Evolutionary conservation across 35 echinoderm and acorn worm species (phyloP), one percentile per base, ranked within the genome.

Genomic region (Lytechinus variegatus): DNA sequence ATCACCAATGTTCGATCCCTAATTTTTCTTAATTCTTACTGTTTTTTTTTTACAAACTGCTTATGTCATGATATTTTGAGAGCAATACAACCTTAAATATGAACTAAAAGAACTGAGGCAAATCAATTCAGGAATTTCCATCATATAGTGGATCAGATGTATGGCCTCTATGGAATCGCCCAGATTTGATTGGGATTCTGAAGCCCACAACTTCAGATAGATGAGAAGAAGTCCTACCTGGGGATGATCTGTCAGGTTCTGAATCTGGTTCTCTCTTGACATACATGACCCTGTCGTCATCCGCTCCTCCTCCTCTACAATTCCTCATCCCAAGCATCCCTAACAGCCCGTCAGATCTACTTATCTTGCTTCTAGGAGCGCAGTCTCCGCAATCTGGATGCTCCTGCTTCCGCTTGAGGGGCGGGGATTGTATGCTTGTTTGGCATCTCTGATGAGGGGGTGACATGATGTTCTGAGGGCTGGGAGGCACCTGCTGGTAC

Each of bases 391-490:
- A 93, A 54, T 93, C 92, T 57, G 92, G 92, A 27, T 53, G 92
- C 55, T 93, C 92, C 54, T 56, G 92, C 92, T 93, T 93, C 55
- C 92, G 52, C 28, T 93, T 93, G 29, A 93, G 92, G 92, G 54
- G 53, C 27, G 92, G 92, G 52, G 92, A 93, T 53, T 53, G 92
- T 27, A 93, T 24, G 52, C 11, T 54, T 9, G 58, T 28, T 29
- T 95, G 58, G 28, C 29, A 86, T 52, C 60, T 29, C 28, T 86
- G 94, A 5, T 86, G 94, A 51, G 79, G 94, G 54, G 58, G 94
- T 0, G 44, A 95, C 79, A 52, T 44, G 24, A 79, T 86, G 27
- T 19, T 29, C 54, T 24, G 58, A 86, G 56, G 44, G 57, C 6
- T 27, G 16, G 60, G 60, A 9, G 92, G 13, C 54, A 54, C 27